phyloP scores from a whole-genome alignment of 1,140 invertebrate genomes.

The Aculops lycopersici region DNA sequence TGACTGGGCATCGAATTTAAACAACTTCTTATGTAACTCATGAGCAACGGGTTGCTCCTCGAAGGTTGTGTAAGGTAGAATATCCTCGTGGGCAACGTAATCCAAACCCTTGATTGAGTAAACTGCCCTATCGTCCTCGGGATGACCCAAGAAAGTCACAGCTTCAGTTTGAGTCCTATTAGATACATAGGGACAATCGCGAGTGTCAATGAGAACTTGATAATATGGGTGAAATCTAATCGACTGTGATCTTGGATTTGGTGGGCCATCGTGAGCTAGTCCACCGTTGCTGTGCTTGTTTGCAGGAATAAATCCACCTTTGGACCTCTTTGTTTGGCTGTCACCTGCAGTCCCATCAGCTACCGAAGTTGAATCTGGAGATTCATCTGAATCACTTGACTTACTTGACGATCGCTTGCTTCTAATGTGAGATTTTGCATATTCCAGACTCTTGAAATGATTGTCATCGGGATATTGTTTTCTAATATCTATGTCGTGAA shows the following conservation, averaged over 20 bases:
- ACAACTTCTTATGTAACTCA: constrained; percentile 82
- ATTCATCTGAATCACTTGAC: neutral
- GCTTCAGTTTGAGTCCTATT: constrained; percentile 79
- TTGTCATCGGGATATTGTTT: neutral
- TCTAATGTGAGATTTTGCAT: neutral
- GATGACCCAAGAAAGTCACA: constrained; percentile 80
- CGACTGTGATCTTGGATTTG: too few relatives aligned
- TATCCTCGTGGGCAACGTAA: constrained; percentile 79
- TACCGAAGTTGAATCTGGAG: neutral
- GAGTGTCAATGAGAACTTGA: constrained; percentile 74
- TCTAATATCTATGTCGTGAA: constrained; percentile 57
- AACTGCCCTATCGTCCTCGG: constrained; percentile 48
- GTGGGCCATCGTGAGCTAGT: neutral
- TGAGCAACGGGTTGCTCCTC: constrained; percentile 32
- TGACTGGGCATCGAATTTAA: constrained; percentile 36
- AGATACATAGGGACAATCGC: constrained; percentile 56
- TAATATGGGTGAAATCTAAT: constrained; percentile 72
- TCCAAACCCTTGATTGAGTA: constrained; percentile 69
- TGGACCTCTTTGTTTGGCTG: neutral
- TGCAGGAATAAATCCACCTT: too few relatives aligned
- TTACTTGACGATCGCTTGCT: neutral
- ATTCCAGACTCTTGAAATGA: neutral
- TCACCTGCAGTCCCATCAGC: too few relatives aligned
- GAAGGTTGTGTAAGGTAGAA: constrained; percentile 17
- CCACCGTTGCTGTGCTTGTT: too few relatives aligned